These are phyloP conservation scores for Gasteruption jaculator DNA, from an alignment of 2,888 invertebrate genomes.

Conservation along the genomic window DNA sequence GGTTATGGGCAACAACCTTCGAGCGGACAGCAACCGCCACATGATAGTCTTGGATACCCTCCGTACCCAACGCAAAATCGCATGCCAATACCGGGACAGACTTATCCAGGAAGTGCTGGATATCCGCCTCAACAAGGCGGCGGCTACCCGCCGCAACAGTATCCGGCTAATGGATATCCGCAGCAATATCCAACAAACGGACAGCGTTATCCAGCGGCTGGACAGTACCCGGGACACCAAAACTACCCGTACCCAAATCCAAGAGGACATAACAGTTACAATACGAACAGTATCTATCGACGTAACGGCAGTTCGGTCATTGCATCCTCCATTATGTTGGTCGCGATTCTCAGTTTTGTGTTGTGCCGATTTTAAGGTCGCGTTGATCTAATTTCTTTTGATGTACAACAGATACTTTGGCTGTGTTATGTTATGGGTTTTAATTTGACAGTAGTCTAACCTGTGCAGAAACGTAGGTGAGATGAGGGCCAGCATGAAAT, in stretches of 20 bases:
- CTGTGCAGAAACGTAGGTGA: too few species aligned
- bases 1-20: conserved; percentile 33
- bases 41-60: conserved; percentile 36
- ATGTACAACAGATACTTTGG: too few species aligned
- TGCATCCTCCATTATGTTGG: too few species aligned
- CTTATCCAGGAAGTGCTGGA: conserved; percentile 22
- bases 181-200: conserved; percentile 30
- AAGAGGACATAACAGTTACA: conserved; percentile 25
- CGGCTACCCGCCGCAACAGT: conserved; percentile 22
- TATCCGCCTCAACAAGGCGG: conserved; percentile 19
- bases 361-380: too few species aligned
- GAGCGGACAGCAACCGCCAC: conserved; percentile 22
- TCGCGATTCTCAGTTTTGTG: too few species aligned
- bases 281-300: conserved; percentile 27
- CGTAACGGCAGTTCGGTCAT: conserved; percentile 21
- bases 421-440: too few species aligned
- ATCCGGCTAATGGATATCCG: conserved; percentile 22
- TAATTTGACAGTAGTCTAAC: too few species aligned
- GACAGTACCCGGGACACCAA: conserved; percentile 26
- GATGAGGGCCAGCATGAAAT: too few species aligned
- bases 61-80: conserved; percentile 41
- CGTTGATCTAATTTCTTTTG: too few species aligned
- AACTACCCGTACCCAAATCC: conserved; percentile 30
- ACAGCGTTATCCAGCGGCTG: conserved; percentile 24
- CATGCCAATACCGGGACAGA: conserved; percentile 38